These are phyloP conservation scores for Trachelipus rathkii DNA, from an alignment of 1,140 invertebrate species.

Conservation along the genomic window DNA sequence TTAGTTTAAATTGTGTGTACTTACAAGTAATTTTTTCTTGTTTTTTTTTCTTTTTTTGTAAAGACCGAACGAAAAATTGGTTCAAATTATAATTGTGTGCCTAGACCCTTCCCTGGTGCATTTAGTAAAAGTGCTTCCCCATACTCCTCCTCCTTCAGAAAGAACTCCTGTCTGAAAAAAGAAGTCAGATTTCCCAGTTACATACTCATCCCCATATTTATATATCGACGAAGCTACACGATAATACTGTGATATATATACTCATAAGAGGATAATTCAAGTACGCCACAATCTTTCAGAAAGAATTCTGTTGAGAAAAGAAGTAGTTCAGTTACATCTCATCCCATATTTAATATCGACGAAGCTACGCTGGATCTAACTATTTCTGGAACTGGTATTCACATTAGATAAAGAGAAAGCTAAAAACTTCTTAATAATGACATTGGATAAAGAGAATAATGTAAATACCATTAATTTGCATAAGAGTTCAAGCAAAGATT, in stretches of 20 bases:
- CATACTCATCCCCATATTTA: no score
- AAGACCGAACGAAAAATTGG: constrained; percentile 27
- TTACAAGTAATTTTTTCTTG: no score
- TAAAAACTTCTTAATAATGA: constrained; percentile 43
- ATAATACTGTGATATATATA: no score
- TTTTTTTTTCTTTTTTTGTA: neutral
- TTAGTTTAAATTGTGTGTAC: no score
- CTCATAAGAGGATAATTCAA: no score
- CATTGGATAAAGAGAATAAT: constrained; percentile 39
- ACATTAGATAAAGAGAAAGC: constrained; percentile 41
- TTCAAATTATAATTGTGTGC: constrained; percentile 40
- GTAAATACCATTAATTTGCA: constrained; percentile 37
- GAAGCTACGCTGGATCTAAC: neutral
- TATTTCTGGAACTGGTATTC: constrained; percentile 24
- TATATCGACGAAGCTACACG: no score
- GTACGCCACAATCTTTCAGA: neutral
- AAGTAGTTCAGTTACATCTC: neutral
- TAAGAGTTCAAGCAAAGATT: neutral
- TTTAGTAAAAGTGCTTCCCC: neutral
- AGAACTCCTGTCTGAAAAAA: neutral
- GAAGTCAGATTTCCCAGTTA: no score
- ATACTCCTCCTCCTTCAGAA: neutral
- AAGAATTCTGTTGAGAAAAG: neutral
- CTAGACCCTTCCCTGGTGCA: constrained; percentile 42
- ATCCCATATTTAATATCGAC: neutral